Percentiles rank a stretch among this genome's conserved stretches.
Evolutionary conservation across 2,888 invertebrate genomes (phyloP).

Genomic region (Nomada hirtipes): DNA sequence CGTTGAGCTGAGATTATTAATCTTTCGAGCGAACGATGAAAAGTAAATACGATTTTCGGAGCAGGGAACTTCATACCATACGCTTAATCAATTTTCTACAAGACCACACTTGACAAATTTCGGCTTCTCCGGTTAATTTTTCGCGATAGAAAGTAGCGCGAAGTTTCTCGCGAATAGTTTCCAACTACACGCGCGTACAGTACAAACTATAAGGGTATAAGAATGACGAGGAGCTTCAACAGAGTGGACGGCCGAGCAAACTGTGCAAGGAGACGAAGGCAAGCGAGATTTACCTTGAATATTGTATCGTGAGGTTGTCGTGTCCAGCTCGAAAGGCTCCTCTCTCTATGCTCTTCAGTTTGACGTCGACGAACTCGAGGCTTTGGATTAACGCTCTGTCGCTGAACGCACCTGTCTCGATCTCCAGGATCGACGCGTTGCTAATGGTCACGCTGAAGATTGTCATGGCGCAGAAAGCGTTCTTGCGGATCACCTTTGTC

Average conservation of each 20-base stretch:
- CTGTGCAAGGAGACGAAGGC: not conserved
- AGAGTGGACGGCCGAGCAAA: not conserved
- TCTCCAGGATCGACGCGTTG: conserved; percentile 87
- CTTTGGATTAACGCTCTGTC: conserved; percentile 87
- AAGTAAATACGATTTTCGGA: not conserved
- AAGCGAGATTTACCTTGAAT: conserved; percentile 86
- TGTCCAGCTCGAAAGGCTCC: conserved; percentile 88
- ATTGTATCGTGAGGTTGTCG: conserved; percentile 87
- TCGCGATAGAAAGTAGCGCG: not conserved
- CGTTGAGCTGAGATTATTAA: not conserved
- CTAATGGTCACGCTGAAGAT: conserved; percentile 87
- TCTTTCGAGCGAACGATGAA: not conserved
- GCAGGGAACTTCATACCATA: too few species aligned
- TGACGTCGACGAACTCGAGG: conserved; percentile 87
- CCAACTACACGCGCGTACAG: not conserved
- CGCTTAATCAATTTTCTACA: too few species aligned
- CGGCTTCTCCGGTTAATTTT: not conserved
- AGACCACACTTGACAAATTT: not conserved
- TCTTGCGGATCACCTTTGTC: conserved; percentile 86
- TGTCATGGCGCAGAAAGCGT: conserved; percentile 89
- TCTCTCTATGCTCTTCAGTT: conserved; percentile 86
- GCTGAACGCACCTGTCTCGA: conserved; percentile 88
- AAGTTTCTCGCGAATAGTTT: too few species aligned
- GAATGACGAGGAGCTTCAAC: not conserved
- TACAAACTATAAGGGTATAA: not conserved